Evolutionary conservation across 2,888 invertebrate genomes (phyloP).

Genomic region (Drosophila neonasuta): DNA sequence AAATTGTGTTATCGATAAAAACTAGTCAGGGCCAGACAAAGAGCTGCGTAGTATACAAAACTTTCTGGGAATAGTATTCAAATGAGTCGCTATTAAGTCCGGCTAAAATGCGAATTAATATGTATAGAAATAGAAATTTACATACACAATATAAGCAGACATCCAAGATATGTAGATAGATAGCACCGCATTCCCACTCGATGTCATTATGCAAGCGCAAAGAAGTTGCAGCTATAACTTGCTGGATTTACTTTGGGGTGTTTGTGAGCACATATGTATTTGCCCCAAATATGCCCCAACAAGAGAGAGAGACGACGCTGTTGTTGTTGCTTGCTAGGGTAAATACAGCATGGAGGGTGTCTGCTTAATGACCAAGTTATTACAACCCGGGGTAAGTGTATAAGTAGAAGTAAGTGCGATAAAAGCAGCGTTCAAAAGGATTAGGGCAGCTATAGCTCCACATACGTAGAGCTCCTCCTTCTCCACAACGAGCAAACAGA

Average conservation of each 20-base stretch:
- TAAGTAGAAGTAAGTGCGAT: conserved; percentile 66
- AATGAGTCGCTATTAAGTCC: no score
- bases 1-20: no score
- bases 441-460: conserved; percentile 48
- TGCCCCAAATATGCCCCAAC: conserved; percentile 10
- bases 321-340: conserved; percentile 5
- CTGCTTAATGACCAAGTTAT: conserved; percentile 52
- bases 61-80: no score
- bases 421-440: conserved; percentile 76
- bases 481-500: conserved; percentile 34
- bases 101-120: neutral
- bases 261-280: neutral
- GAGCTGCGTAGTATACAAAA: no score
- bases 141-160: no score
- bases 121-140: neutral
- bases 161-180: neutral
- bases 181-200: neutral
- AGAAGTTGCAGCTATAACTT: neutral
- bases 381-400: conserved; percentile 41
- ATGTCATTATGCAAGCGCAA: neutral
- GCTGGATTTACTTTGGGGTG: neutral
- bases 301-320: neutral
- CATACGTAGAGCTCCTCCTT: conserved; percentile 2
- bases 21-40: no score
- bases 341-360: conserved; percentile 18